Conservation (phyloP, 2,888 invertebrate genomes). For the Geophilus truncorum region DNA sequence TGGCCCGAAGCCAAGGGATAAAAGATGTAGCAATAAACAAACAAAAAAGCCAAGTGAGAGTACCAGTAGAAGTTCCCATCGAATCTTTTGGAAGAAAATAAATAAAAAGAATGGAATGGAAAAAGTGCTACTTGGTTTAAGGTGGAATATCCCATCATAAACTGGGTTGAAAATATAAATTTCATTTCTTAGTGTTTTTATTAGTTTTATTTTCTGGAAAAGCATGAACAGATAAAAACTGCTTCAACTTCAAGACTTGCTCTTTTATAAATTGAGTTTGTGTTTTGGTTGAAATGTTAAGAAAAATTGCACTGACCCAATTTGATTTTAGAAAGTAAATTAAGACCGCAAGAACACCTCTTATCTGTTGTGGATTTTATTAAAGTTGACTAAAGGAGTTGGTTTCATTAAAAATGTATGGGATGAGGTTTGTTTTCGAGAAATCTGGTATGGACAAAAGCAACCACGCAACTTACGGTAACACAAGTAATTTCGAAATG, state of each 20-base stretch:
- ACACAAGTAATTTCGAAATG: no score
- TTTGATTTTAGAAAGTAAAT: background rate
- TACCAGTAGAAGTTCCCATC: background rate
- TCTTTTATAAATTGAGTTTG: background rate
- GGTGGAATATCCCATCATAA: background rate
- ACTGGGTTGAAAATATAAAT: background rate
- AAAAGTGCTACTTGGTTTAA: no score
- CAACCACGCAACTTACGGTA: no score
- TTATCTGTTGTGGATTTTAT: background rate
- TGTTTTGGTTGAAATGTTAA: background rate
- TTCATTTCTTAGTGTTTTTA: no score
- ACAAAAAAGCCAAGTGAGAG: no score
- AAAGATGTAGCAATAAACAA: background rate
- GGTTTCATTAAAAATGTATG: no score
- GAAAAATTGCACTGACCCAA: background rate
- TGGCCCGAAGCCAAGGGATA: background rate
- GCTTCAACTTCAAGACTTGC: no score
- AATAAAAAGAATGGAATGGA: background rate
- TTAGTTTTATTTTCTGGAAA: no score
- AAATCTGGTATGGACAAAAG: background rate
- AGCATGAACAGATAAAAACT: no score
- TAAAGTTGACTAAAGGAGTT: background rate
- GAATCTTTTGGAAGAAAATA: background rate
- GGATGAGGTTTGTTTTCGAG: no score
- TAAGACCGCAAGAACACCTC: background rate